These are phyloP conservation scores for Drosophila kanapiae DNA, from an alignment of 1,140 invertebrate species.

Conservation along the genomic window DNA sequence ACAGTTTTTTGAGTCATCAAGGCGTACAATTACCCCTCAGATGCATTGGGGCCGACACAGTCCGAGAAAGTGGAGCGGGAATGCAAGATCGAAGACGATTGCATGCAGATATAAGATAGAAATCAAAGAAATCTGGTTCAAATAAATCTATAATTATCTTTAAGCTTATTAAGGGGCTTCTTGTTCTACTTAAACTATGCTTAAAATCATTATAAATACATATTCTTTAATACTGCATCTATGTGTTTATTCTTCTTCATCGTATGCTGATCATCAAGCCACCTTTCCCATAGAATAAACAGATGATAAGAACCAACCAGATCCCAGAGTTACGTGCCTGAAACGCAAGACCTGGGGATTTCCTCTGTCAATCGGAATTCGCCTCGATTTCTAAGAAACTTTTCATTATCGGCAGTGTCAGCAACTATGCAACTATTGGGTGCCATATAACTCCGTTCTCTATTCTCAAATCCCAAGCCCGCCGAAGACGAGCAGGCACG, in stretches of 20 bases:
- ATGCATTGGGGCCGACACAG: constrained; percentile 22
- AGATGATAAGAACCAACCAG: constrained; percentile 18
- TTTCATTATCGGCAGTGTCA: constrained; percentile 23
- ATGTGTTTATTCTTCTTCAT: neutral
- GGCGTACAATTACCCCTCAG: constrained; percentile 23
- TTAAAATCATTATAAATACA: neutral
- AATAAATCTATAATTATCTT: constrained; percentile 10
- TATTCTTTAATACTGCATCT: too few relatives aligned
- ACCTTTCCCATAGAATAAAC: neutral
- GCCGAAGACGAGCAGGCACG: constrained; percentile 27
- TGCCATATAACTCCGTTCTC: constrained; percentile 10
- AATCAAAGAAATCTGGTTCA: neutral
- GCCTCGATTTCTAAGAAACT: constrained; percentile 39
- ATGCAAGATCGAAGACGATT: neutral
- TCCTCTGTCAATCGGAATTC: constrained; percentile 38
- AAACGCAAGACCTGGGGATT: constrained; percentile 17
- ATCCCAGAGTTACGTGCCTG: constrained; percentile 30
- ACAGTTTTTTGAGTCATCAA: constrained; percentile 38
- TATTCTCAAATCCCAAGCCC: constrained; percentile 25
- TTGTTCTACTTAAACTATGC: neutral
- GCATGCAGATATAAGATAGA: neutral
- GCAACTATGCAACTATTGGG: constrained; percentile 28
- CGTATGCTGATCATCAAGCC: neutral
- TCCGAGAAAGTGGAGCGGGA: constrained; percentile 33
- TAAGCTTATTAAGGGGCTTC: neutral